Percentiles rank a stretch among this genome's conserved stretches.
These are phyloP conservation scores for Zosterops lateralis DNA, from an alignment of 2,113 vertebrate genomes.

Conservation along the genomic window DNA sequence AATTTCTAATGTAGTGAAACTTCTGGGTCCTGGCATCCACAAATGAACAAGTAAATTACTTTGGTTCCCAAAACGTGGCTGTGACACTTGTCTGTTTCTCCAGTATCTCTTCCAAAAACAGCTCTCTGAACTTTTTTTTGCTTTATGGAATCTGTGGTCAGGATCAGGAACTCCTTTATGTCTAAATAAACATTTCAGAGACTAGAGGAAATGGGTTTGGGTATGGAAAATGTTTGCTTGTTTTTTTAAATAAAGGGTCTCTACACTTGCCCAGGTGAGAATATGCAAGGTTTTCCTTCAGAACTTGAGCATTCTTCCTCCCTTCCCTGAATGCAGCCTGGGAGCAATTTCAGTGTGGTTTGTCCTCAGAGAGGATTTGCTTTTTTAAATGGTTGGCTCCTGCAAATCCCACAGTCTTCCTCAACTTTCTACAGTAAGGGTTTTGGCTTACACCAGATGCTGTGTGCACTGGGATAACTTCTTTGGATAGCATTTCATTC, in stretches of 20 bases:
- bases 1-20: background rate
- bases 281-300: background rate
- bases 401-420: background rate
- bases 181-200: background rate
- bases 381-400: background rate
- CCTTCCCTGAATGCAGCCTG: background rate
- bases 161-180: background rate
- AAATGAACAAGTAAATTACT: background rate
- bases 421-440: background rate
- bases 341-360: background rate
- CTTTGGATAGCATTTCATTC: background rate
- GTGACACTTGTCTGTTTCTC: background rate
- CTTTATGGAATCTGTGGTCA: background rate
- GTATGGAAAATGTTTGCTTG: background rate
- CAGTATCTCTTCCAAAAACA: background rate
- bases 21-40: background rate
- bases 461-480: background rate
- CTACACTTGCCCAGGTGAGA: background rate
- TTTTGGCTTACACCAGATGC: background rate
- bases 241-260: background rate
- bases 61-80: background rate
- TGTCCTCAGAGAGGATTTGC: background rate
- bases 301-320: background rate
- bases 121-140: background rate
- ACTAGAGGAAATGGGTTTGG: background rate